Conservation (phyloP, 2,888 invertebrate genomes). For the Meliscaeva auricollis region DNA sequence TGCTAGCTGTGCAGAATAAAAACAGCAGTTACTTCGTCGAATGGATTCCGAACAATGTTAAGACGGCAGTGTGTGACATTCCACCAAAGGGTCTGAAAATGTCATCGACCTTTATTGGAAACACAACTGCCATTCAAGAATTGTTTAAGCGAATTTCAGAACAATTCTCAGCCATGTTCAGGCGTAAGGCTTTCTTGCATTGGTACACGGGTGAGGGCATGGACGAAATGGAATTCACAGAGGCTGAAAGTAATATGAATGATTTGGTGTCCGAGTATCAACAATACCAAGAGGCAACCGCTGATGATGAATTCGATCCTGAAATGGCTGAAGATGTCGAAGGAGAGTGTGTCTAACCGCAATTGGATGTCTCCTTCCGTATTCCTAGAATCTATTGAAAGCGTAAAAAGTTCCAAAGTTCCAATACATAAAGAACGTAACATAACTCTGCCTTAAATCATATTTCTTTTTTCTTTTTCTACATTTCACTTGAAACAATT, state of each 20-base stretch:
- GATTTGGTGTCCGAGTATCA: slow-evolving; percentile 96
- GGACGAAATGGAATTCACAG: slow-evolving; percentile 99
- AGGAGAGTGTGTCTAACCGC: slow-evolving; percentile 84
- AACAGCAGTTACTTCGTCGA: slow-evolving; percentile 88
- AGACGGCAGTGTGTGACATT: slow-evolving; percentile 92
- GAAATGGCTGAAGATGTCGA: slow-evolving; percentile 89
- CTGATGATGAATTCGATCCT: slow-evolving; percentile 94
- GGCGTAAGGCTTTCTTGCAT: slow-evolving; percentile 92
- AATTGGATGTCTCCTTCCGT: background rate
- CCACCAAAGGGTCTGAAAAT: slow-evolving; percentile 91
- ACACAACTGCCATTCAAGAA: slow-evolving; percentile 91
- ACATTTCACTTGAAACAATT: slow-evolving; percentile 23
- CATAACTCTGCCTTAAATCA: slow-evolving; percentile 52
- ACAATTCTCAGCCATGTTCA: slow-evolving; percentile 91
- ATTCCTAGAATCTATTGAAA: slow-evolving; percentile 21
- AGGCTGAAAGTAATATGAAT: slow-evolving; percentile 97
- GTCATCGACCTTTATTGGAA: slow-evolving; percentile 92
- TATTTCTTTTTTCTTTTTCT: slow-evolving; percentile 20
- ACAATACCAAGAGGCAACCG: slow-evolving; percentile 96
- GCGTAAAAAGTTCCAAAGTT: slow-evolving; percentile 75
- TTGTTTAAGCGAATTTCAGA: slow-evolving; percentile 90
- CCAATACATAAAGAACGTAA: slow-evolving; percentile 52
- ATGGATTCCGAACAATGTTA: slow-evolving; percentile 93
- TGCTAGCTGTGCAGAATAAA: slow-evolving; percentile 88
- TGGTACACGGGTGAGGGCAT: slow-evolving; percentile 97